These are phyloP conservation scores for Xenops minutus DNA, from an alignment of 2,797 vertebrate genomes.

Conservation along the genomic window DNA sequence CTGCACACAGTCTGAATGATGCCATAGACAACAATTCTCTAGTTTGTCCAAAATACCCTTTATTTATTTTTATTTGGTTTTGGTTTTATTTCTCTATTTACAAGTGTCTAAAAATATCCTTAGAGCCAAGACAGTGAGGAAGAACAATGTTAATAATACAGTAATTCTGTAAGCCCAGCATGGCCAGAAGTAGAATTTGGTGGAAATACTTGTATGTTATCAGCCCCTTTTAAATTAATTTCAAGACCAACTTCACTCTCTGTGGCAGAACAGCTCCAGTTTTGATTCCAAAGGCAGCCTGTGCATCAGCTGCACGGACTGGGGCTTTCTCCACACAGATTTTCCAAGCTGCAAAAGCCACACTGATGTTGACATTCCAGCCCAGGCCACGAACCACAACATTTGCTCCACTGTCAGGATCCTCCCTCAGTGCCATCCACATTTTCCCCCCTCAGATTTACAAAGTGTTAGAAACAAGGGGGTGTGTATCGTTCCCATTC, in stretches of 20 bases:
- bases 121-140: not conserved
- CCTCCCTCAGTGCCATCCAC: not conserved
- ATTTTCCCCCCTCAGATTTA: not conserved
- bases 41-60: not conserved
- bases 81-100: not conserved
- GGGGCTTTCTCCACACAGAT: not conserved
- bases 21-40: not conserved
- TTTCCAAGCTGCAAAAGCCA: not conserved
- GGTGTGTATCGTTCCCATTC: not conserved
- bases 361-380: not conserved
- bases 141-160: not conserved
- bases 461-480: not conserved
- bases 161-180: accelerated
- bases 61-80: not conserved
- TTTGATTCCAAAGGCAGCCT: not conserved
- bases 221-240: not conserved
- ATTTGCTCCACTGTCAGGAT: not conserved
- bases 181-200: not conserved
- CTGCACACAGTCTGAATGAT: not conserved
- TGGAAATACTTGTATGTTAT: not conserved
- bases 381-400: not conserved
- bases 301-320: accelerated
- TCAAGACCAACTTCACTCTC: not conserved
- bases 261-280: not conserved
- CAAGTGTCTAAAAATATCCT: not conserved